These are phyloP conservation scores for Neodon shergylaensis DNA, from an alignment of 2,113 vertebrate species.

Conservation along the genomic window DNA sequence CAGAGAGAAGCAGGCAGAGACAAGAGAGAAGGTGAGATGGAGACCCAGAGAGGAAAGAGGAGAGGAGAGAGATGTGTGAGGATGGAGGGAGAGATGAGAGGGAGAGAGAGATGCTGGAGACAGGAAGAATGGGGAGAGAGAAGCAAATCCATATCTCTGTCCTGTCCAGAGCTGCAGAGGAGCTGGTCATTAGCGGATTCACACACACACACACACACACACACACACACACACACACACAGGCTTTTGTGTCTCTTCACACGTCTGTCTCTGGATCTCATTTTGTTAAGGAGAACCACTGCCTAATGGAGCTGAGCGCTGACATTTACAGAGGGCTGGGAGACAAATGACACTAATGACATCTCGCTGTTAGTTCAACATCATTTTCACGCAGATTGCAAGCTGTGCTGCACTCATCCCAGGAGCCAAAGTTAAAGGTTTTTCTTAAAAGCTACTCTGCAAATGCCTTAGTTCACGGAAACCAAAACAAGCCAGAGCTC, in stretches of 20 bases:
- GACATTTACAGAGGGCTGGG: not conserved
- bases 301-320: slow-evolving; percentile 10
- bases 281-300: slow-evolving; percentile 8
- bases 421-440: not conserved
- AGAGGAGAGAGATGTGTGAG: not conserved
- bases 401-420: accelerated
- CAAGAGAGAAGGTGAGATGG: not conserved
- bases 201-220: not conserved
- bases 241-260: accelerated
- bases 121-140: not conserved
- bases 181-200: accelerated
- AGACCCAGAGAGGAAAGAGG: not conserved
- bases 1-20: not conserved
- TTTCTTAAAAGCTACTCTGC: not conserved
- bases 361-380: not conserved
- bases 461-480: slow-evolving; percentile 32
- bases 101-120: not conserved
- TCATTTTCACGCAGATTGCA: slow-evolving; percentile 37
- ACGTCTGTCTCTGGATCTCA: not conserved
- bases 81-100: not conserved
- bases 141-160: not conserved
- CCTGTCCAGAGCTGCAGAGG: not conserved
- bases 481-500: not conserved
- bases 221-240: not conserved
- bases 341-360: slow-evolving; percentile 31